Conservation (phyloP, 2,113 vertebrate genomes). For the Phaethon lepturus region DNA sequence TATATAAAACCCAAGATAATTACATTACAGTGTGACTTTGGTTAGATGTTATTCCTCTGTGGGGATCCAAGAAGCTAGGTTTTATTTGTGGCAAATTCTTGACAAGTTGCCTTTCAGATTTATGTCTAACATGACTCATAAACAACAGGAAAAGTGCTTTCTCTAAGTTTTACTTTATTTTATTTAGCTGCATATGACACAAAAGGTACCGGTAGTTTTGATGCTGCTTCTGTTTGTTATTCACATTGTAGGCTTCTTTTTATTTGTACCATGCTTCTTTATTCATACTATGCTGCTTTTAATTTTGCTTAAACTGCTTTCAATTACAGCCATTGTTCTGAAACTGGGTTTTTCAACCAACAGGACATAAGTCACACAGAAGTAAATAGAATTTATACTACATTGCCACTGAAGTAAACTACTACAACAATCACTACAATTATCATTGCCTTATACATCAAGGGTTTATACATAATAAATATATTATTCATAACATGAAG, state of each 20-base stretch:
- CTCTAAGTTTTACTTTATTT: not conserved
- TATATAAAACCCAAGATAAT: not conserved
- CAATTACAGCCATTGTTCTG: conserved; percentile 16
- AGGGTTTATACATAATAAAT: not conserved
- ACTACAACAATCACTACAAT: not conserved
- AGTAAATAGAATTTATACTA: not conserved
- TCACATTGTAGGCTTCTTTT: not conserved
- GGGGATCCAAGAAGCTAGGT: not conserved
- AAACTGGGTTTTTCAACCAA: not conserved
- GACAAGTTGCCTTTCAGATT: not conserved
- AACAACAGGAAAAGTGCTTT: not conserved
- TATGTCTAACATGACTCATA: not conserved
- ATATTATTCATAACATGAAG: not conserved
- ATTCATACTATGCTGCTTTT: conserved; percentile 25
- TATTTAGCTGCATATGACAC: not conserved
- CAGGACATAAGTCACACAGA: not conserved
- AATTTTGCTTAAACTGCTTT: conserved; percentile 60
- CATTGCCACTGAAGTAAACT: not conserved
- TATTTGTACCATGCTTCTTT: not conserved
- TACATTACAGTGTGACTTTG: not conserved
- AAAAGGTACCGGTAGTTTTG: not conserved
- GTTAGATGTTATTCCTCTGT: not conserved
- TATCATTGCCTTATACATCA: not conserved
- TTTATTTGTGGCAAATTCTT: not conserved
- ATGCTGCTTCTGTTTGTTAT: not conserved